phyloP scores from a whole-genome alignment of 2,888 invertebrate species.

The Papilio protenor region DNA sequence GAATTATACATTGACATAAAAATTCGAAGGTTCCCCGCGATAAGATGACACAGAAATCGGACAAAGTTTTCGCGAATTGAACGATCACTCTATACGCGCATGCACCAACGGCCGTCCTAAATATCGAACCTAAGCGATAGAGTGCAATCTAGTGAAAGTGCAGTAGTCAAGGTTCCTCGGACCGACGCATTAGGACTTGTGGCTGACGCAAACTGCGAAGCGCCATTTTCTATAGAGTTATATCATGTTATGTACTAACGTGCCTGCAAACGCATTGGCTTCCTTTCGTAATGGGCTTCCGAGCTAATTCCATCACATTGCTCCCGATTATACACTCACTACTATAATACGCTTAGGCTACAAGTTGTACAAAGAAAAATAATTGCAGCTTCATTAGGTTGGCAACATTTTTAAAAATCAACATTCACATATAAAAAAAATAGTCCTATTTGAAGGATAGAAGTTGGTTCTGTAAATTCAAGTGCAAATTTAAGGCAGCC shows the following conservation, averaged over 20 bases:
- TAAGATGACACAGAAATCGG: conserved; percentile 69
- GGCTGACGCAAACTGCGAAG: conserved; percentile 44
- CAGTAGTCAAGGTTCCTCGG: conserved; percentile 65
- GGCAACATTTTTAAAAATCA: not conserved
- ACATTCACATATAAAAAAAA: no score
- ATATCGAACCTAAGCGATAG: conserved; percentile 47
- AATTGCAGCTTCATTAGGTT: not conserved
- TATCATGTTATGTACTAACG: conserved; percentile 29
- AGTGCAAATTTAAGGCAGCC: not conserved
- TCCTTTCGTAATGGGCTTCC: conserved; percentile 42
- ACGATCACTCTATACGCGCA: conserved; percentile 37
- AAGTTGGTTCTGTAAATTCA: not conserved
- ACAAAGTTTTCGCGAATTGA: conserved; percentile 51
- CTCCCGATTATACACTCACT: conserved; percentile 34
- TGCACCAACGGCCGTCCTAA: conserved; percentile 43
- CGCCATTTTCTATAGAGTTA: conserved; percentile 28
- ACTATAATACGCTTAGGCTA: conserved; percentile 45
- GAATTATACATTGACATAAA: conserved; percentile 64
- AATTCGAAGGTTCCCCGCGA: conserved; percentile 74
- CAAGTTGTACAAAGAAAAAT: conserved; percentile 44
- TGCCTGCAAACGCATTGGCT: conserved; percentile 37
- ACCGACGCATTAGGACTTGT: conserved; percentile 54
- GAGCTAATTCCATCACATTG: conserved; percentile 39
- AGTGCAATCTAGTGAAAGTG: conserved; percentile 70
- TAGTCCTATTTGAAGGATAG: not conserved